phyloP scores from a whole-genome alignment of 2,797 vertebrate species.

The Heteromormyrus szaboi region DNA sequence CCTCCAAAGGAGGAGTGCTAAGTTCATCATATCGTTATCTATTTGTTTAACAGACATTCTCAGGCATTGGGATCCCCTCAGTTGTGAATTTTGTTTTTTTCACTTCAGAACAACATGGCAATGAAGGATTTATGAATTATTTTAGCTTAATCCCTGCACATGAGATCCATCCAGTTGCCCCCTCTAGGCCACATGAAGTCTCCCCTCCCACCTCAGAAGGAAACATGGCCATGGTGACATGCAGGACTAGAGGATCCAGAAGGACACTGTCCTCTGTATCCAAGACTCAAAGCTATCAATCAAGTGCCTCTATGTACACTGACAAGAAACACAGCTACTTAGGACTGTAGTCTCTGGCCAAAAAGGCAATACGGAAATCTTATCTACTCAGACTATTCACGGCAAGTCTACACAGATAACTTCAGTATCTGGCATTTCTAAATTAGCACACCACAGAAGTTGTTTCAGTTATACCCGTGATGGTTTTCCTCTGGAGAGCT shows the following conservation, averaged over 20 bases:
- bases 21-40: not conserved
- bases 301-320: slow-evolving; percentile 2
- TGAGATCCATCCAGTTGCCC: not conserved
- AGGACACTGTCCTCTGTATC: slow-evolving; percentile 9
- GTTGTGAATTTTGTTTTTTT: not conserved
- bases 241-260: not conserved
- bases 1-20: not conserved
- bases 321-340: not conserved
- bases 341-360: not conserved
- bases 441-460: not conserved
- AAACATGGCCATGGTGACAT: not conserved
- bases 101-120: not conserved
- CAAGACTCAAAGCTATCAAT: not conserved
- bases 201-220: not conserved
- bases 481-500: not conserved
- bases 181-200: not conserved
- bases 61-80: not conserved
- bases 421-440: not conserved
- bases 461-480: not conserved
- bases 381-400: not conserved
- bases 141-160: not conserved
- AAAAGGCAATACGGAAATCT: not conserved
- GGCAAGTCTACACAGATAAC: not conserved
- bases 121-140: not conserved
- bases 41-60: slow-evolving; percentile 11